Conservation (phyloP, 1,140 invertebrate genomes). For the Drosophila carrolli region DNA sequence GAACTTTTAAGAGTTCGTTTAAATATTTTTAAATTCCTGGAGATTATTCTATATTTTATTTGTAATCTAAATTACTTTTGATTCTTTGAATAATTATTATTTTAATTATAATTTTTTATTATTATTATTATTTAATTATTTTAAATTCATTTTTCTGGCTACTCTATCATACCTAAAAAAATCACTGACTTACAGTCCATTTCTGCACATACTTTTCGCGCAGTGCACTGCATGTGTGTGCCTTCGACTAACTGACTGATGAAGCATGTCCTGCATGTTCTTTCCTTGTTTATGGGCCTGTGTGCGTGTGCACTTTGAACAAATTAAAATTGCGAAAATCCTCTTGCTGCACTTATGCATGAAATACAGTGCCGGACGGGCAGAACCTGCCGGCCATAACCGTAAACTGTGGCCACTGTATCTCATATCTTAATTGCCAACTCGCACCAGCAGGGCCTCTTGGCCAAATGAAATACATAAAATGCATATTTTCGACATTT, state of each 20-base stretch:
- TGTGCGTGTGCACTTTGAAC: constrained; percentile 64
- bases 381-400: constrained; percentile 55
- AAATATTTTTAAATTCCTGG: too few species aligned
- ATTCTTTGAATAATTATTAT: too few species aligned
- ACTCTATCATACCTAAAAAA: too few species aligned
- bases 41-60: too few species aligned
- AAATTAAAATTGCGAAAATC: constrained; percentile 80
- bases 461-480: constrained; percentile 53
- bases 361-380: constrained; percentile 41
- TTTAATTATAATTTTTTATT: too few species aligned
- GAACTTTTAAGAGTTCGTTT: neutral
- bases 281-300: constrained; percentile 44
- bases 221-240: constrained; percentile 20
- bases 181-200: too few species aligned
- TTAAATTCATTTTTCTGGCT: too few species aligned
- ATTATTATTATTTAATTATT: too few species aligned
- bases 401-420: constrained; percentile 50
- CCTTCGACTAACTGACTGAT: constrained; percentile 57
- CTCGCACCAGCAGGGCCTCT: neutral
- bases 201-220: too few species aligned
- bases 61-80: too few species aligned
- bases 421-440: constrained; percentile 69
- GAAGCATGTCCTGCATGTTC: constrained; percentile 57
- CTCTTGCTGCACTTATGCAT: constrained; percentile 67
- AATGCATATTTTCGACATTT: constrained; percentile 54